Evolutionary conservation across 1,140 invertebrate species (phyloP).

Genomic region (Charaxes varanes): DNA sequence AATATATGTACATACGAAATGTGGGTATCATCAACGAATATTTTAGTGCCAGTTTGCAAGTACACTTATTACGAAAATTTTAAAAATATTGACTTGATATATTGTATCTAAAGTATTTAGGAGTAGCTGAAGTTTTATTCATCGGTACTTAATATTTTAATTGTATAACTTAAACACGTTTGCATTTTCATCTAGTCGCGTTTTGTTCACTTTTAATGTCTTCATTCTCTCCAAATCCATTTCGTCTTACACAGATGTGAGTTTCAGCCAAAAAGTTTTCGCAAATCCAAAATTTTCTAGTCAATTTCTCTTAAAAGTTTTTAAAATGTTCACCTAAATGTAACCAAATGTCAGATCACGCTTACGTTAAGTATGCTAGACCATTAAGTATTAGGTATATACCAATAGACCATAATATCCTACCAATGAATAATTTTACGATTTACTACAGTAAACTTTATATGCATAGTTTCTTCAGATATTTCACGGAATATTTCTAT

Average conservation of each 20-base stretch:
- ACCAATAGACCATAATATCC: constrained; percentile 34
- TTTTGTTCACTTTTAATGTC: constrained; percentile 24
- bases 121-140: neutral
- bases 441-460: constrained; percentile 9
- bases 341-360: constrained; percentile 44
- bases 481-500: too few relatives aligned
- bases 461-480: too few relatives aligned
- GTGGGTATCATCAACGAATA: constrained; percentile 56
- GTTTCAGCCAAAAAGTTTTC: constrained; percentile 51
- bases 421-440: constrained; percentile 53
- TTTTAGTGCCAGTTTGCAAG: constrained; percentile 57
- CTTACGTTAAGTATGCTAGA: constrained; percentile 27
- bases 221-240: constrained; percentile 16
- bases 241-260: constrained; percentile 34
- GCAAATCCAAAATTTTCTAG: constrained; percentile 69
- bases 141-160: constrained; percentile 10
- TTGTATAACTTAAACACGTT: constrained; percentile 21
- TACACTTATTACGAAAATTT: constrained; percentile 27
- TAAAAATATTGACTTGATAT: neutral
- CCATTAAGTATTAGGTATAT: constrained; percentile 10
- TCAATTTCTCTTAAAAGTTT: constrained; percentile 46
- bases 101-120: neutral
- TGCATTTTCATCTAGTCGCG: constrained; percentile 70
- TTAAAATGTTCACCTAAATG: constrained; percentile 47
- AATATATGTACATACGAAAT: constrained; percentile 28